Base-by-base conservation (phyloP, 2,888 invertebrate genomes). In the Xestia rhomboidea region DNA sequence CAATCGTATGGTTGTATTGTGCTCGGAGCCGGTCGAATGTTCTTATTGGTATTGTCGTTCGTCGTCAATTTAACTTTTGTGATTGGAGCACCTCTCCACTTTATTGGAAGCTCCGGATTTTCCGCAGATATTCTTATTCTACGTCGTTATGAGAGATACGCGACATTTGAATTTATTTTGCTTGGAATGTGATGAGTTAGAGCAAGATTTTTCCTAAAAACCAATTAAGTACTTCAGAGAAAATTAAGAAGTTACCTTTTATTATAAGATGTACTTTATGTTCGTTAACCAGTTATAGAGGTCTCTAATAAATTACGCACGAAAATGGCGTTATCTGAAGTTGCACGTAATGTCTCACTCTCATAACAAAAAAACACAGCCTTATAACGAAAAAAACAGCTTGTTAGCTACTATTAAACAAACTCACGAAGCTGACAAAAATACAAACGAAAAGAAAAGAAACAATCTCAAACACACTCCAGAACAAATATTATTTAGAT, bases 51-150 rank as follows among this genome's bases (percentile, higher is more conserved):
- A 51, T 77, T 71, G 84, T 74, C 77, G 66, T 54, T 57, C 24
- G 78, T 74, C 60, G 76, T 72, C 87, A 82, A 84, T 84, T 79
- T 81, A 79, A 82, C 85, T 84, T 87, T 80, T 84, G 72, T 79
- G 73, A 82, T 87, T 82, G 80, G 63, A 82, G 77, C 63, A 77
- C 73, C 76, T 72, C 75, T 80, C 64, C 38, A 67, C 66, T 75
- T 76, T 69, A 79, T 83, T 79, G 73, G 63, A 76, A 73, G 51
- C 72, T 64, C 41, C 41, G 15, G n/a, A 67, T 73, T 70, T 82
- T 44, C 71, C 49, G 51, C 51, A 46, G 18, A 66, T 46, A 73
- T 71, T 84, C 54, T 13, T 27, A 38, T 63, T 70, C 18, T 21
- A 49, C 63, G 21, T 81, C 38, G 63, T 64, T 82, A 18, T 44